Base-by-base conservation (phyloP, 1,140 invertebrate species). In the Mercenaria mercenaria region DNA sequence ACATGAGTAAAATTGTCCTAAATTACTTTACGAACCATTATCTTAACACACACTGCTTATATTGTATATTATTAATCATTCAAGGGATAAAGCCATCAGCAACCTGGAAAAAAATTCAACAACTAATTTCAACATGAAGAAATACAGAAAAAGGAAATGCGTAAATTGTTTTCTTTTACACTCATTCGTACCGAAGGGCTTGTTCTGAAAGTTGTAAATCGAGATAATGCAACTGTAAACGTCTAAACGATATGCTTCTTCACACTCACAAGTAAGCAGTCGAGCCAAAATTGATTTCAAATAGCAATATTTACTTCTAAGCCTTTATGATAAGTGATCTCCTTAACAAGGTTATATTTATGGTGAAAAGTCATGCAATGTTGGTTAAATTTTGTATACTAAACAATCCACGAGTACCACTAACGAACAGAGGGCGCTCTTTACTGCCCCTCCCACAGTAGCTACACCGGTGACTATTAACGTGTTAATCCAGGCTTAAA, bases 361-460 rank as follows among this genome's bases (percentile, higher is more conserved):
- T 72, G 67, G 67, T 72, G 67, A 72, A 72, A 72, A 72, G 67
- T 72, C 67, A 72, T 72, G 67, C 67, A 72, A 72, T 72, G 15
- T 29, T 39, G 67, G 67, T 72, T 72, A 39, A 72, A 72, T 18
- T 11, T 72, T 72, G 67, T 72, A 41, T 72, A 34, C 39, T 72
- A 39, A 72, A 72, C 67, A 72, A 72, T 72, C 18, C 18, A 39
- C 67, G 67, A 39, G 67, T 39, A 29, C 67, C 67, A 72, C 29
- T 41, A 6, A 39, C 23, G 67, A 72, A 72, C 67, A 72, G 67
- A 39, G 34, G 20, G 34, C 23, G 10, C 67, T 72, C 34, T 72
- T 72, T 23, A 32, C 67, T 72, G 37, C 67, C 67, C 67, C 67
- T 72, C 67, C 67, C 34, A 72, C 67, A 72, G 37, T 15, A 41